These are phyloP conservation scores for Pachypeltis micranthus DNA, from an alignment of 1,140 invertebrate genomes.

Conservation along the genomic window DNA sequence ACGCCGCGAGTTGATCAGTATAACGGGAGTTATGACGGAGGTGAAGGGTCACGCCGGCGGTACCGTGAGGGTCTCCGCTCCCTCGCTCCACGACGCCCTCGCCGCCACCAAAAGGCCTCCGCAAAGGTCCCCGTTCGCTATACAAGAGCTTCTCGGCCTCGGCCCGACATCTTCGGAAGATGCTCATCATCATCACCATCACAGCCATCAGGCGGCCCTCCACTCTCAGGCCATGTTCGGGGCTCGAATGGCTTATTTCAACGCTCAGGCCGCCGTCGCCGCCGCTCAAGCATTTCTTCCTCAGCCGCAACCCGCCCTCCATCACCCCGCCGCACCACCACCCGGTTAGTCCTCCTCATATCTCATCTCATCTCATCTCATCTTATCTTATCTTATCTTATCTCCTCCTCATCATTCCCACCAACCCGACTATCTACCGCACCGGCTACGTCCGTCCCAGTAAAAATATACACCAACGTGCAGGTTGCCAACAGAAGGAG, in stretches of 20 bases:
- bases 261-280: constrained; percentile 75
- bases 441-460: too few species aligned
- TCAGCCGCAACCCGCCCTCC: constrained; percentile 31
- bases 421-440: too few species aligned
- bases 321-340: constrained; percentile 13
- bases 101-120: constrained; percentile 41
- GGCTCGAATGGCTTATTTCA: constrained; percentile 69
- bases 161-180: constrained; percentile 36
- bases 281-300: constrained; percentile 60
- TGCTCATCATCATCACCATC: constrained; percentile 34
- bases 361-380: not conserved
- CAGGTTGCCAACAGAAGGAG: too few species aligned
- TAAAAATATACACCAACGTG: too few species aligned
- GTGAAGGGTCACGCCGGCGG: constrained; percentile 14
- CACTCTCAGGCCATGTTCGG: constrained; percentile 39
- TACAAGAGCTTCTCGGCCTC: constrained; percentile 77
- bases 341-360: constrained; percentile 11
- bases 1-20: not conserved
- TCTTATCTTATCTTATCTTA: too few species aligned
- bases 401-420: too few species aligned
- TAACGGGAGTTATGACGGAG: constrained; percentile 10
- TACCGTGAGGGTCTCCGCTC: constrained; percentile 20
- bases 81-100: constrained; percentile 10
- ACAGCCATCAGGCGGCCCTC: constrained; percentile 47
- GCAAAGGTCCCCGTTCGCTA: constrained; percentile 79